A percentile compares a stretch with the other conserved stretches of the same genome.
These are phyloP conservation scores for Liopterus haemorrhoidalis DNA, from an alignment of 2,888 invertebrate genomes.

Conservation along the genomic window DNA sequence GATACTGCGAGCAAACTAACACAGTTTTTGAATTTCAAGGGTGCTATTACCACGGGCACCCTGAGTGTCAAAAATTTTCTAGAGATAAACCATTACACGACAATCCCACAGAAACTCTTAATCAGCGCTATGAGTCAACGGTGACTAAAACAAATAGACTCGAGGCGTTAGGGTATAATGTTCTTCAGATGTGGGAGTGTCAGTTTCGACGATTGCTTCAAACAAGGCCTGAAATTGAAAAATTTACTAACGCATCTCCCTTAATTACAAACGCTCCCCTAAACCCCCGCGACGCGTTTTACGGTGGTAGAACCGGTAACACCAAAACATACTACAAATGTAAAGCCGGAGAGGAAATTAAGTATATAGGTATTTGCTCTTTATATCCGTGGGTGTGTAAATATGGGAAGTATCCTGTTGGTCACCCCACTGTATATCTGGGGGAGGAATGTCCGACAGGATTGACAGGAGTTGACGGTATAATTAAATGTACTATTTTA, in stretches of 20 bases:
- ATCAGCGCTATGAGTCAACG: background rate
- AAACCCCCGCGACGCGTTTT: slow-evolving; percentile 30
- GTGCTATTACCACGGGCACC: slow-evolving; percentile 12
- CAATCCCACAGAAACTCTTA: background rate
- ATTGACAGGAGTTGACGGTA: background rate
- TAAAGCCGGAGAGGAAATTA: slow-evolving; percentile 17
- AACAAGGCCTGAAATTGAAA: background rate
- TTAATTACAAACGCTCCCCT: background rate
- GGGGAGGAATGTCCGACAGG: slow-evolving; percentile 21
- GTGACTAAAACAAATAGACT: background rate
- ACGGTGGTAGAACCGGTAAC: slow-evolving; percentile 31
- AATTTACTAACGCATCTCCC: background rate
- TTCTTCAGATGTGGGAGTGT: slow-evolving; percentile 13
- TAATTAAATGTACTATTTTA: slow-evolving; percentile 5
- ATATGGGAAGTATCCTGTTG: slow-evolving; percentile 29
- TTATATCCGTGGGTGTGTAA: slow-evolving; percentile 34
- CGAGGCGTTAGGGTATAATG: background rate
- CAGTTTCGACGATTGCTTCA: slow-evolving; percentile 1
- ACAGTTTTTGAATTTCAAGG: slow-evolving; percentile 11
- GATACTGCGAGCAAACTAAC: too few species aligned
- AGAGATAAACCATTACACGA: background rate
- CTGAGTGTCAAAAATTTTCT: background rate
- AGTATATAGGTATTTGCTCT: slow-evolving; percentile 31
- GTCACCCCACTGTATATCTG: slow-evolving; percentile 30
- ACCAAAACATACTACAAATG: slow-evolving; percentile 18